phyloP scores from a whole-genome alignment of 30 jellyfish, hydroid and myxozoan genomes.

The Sanderia malayensis region DNA sequence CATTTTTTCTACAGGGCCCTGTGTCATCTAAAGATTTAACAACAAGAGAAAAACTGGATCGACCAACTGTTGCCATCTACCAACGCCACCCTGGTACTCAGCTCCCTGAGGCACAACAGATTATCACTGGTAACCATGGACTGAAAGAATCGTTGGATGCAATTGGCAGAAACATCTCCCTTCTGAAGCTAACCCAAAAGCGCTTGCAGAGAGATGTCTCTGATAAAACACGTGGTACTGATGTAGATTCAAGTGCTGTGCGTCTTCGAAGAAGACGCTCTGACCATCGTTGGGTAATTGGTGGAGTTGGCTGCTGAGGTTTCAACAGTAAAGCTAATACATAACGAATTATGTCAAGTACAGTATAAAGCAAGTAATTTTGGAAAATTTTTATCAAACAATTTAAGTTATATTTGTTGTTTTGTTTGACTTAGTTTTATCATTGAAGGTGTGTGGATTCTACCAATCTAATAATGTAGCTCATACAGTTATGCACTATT shows the following conservation, averaged over 20 bases:
- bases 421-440: too few relatives aligned
- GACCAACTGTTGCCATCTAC: constrained; percentile 69
- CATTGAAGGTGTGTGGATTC: too few relatives aligned
- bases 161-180: constrained; percentile 76
- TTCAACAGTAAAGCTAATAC: too few relatives aligned
- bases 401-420: too few relatives aligned
- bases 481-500: too few relatives aligned
- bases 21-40: constrained; percentile 77
- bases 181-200: constrained; percentile 74
- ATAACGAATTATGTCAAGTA: too few relatives aligned
- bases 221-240: constrained; percentile 78
- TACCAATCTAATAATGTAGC: too few relatives aligned
- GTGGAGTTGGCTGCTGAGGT: constrained; percentile 66
- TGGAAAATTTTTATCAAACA: too few relatives aligned
- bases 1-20: constrained; percentile 73
- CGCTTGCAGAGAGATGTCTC: constrained; percentile 65
- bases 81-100: constrained; percentile 96
- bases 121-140: constrained; percentile 80
- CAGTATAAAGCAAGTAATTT: too few relatives aligned
- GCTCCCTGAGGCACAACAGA: constrained; percentile 86
- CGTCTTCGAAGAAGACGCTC: constrained; percentile 87
- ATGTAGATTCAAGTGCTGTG: constrained; percentile 85
- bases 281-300: constrained; percentile 91
- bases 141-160: constrained; percentile 86
- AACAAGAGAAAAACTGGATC: constrained; percentile 84